Evolutionary conservation across 2,113 vertebrate species (phyloP).

Genomic region (Misgurnus anguillicaudatus): DNA sequence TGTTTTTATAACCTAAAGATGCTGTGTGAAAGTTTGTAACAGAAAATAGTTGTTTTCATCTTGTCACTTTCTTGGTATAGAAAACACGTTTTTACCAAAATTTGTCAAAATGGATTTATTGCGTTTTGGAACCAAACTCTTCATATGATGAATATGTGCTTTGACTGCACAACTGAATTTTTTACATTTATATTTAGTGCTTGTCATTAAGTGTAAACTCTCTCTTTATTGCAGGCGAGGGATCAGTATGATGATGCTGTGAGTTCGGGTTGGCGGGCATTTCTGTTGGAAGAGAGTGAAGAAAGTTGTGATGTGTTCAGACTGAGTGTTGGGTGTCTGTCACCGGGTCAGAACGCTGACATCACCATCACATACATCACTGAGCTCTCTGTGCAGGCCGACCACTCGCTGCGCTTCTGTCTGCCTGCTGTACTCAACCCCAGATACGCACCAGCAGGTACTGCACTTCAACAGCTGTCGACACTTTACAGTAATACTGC

Average conservation of each 20-base stretch:
- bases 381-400: constrained; percentile 77
- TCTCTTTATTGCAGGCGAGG: constrained; percentile 64
- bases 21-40: no score
- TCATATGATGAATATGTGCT: no score
- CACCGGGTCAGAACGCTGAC: constrained; percentile 70
- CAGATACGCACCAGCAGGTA: constrained; percentile 75
- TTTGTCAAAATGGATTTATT: no score
- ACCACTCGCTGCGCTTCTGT: constrained; percentile 77
- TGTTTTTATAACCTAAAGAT: no score
- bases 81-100: no score
- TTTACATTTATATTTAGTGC: no score
- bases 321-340: constrained; percentile 79
- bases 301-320: constrained; percentile 76
- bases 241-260: constrained; percentile 76
- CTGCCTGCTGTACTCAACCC: constrained; percentile 82
- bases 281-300: constrained; percentile 77
- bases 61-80: no score
- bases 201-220: background rate
- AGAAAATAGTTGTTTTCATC: no score
- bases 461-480: background rate
- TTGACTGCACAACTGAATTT: no score
- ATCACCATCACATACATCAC: constrained; percentile 78
- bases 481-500: no score
- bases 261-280: constrained; percentile 75
- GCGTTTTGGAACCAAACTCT: no score